Percentiles rank a stretch among this genome's conserved stretches.
Evolutionary conservation across 35 echinoderm and acorn worm genomes (phyloP).

Genomic region (Lytechinus variegatus): DNA sequence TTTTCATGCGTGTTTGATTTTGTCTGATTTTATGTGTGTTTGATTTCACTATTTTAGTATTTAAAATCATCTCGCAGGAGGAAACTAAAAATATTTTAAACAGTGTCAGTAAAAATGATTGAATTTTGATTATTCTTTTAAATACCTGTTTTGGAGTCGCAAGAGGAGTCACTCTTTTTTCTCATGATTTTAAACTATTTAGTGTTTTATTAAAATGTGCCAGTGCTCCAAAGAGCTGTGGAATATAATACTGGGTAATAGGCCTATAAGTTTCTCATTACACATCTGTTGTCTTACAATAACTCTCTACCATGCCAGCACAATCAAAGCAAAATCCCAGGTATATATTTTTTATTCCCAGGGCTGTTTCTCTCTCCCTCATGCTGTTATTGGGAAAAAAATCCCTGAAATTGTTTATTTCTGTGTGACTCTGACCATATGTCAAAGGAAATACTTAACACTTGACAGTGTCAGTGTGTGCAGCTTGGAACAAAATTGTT

Average conservation of each 20-base stretch:
- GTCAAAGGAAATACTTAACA: background rate
- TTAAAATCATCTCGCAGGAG: no score
- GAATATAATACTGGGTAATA: background rate
- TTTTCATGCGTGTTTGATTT: no score
- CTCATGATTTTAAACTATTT: no score
- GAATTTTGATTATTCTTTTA: no score
- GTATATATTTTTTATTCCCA: background rate
- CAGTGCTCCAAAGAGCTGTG: background rate
- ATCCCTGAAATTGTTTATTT: background rate
- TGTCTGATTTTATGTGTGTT: no score
- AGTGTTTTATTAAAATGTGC: no score
- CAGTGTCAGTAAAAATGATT: no score
- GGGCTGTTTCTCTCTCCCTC: background rate
- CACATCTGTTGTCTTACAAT: background rate
- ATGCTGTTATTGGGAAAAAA: background rate
- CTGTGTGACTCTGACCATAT: background rate
- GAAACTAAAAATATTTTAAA: no score
- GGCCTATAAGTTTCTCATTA: background rate
- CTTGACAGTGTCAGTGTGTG: background rate
- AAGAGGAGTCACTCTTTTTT: no score
- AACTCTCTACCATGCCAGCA: background rate
- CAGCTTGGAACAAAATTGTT: background rate
- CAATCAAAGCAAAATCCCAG: background rate
- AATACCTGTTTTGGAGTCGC: no score
- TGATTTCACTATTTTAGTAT: no score